phyloP scores from a whole-genome alignment of 2,888 invertebrate genomes.

The Epinotia demarniana region DNA sequence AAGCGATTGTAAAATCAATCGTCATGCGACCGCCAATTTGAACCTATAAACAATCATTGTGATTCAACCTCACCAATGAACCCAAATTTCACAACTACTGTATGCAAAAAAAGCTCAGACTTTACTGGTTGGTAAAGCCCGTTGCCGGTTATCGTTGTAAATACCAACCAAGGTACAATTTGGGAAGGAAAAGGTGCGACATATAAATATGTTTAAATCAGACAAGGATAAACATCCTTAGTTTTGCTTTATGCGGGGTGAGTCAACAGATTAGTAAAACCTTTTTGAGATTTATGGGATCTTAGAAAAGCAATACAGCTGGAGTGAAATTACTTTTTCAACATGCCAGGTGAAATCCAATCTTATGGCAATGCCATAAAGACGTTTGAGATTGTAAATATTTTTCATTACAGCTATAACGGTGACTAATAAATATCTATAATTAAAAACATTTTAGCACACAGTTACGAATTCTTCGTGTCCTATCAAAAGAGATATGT shows the following conservation, averaged over 20 bases:
- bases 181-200: neutral
- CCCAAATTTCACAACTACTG: no score
- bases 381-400: no score
- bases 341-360: no score
- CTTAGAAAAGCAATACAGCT: slow-evolving; percentile 5
- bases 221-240: slow-evolving; percentile 1
- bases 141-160: no score
- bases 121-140: no score
- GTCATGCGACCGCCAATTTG: slow-evolving; percentile 3
- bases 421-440: neutral
- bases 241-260: slow-evolving; percentile 14
- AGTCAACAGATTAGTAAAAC: slow-evolving; percentile 27
- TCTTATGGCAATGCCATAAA: no score
- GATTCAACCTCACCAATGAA: no score
- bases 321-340: no score
- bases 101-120: no score
- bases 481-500: neutral
- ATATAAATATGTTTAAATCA: neutral
- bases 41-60: neutral
- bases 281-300: slow-evolving; percentile 24
- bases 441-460: slow-evolving; percentile 1
- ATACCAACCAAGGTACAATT: neutral
- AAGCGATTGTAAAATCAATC: slow-evolving; percentile 36
- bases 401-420: neutral
- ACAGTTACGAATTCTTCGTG: neutral